Evolutionary conservation across 2,113 vertebrate genomes (phyloP).

Genomic region (Archilochus colubris): DNA sequence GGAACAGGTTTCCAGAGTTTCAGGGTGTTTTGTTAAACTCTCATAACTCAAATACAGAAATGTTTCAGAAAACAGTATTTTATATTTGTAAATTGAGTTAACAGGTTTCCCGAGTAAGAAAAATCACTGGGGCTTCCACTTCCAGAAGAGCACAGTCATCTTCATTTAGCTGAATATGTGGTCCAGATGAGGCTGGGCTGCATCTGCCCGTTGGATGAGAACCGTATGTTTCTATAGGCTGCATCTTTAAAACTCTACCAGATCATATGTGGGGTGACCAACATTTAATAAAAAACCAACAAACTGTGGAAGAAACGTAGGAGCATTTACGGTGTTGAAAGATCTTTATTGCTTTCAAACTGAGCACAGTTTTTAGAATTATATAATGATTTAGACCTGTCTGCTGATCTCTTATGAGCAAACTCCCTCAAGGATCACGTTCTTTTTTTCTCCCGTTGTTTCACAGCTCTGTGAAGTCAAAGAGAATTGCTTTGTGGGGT

Average conservation of each 20-base stretch:
- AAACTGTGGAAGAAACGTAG: neutral
- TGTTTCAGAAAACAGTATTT: neutral
- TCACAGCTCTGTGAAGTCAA: slow-evolving; percentile 1
- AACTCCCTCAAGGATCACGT: neutral
- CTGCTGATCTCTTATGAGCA: neutral
- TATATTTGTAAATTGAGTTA: neutral
- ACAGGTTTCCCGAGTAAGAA: neutral
- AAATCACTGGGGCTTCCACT: neutral
- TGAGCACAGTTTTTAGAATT: neutral
- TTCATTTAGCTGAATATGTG: neutral
- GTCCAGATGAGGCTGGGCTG: neutral
- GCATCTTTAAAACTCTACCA: neutral
- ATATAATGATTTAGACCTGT: neutral
- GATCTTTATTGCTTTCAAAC: neutral
- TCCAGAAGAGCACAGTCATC: neutral
- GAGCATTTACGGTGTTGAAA: neutral
- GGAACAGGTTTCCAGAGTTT: neutral
- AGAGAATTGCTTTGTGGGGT: neutral
- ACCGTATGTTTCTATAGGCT: neutral
- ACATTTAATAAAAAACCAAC: neutral
- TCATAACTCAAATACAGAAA: neutral
- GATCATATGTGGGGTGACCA: neutral
- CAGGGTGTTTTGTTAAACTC: neutral
- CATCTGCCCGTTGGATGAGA: neutral
- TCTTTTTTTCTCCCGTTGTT: neutral